These are phyloP conservation scores for Mamestra configurata DNA, from an alignment of 1,140 invertebrate genomes.

Conservation along the genomic window DNA sequence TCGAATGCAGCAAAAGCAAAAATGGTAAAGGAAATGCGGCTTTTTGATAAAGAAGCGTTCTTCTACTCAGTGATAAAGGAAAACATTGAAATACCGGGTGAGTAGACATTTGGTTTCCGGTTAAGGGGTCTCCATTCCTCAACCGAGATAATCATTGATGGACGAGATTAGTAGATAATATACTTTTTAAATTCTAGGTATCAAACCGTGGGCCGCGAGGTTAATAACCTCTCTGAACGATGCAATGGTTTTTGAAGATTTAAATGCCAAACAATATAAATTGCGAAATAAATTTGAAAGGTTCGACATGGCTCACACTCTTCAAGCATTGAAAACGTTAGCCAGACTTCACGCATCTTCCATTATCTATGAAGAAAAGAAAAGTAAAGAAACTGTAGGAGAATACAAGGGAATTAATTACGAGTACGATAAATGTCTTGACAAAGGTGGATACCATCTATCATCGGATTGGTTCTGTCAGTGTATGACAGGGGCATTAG, in stretches of 20 bases:
- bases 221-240: slow-evolving; percentile 68
- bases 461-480: slow-evolving; percentile 72
- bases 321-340: slow-evolving; percentile 75
- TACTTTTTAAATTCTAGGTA: slow-evolving; percentile 66
- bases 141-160: no score
- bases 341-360: slow-evolving; percentile 78
- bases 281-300: slow-evolving; percentile 70
- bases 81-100: slow-evolving; percentile 68
- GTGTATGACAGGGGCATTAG: slow-evolving; percentile 74
- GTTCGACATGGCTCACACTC: slow-evolving; percentile 74
- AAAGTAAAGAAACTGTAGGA: slow-evolving; percentile 58
- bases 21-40: slow-evolving; percentile 73
- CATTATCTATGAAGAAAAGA: slow-evolving; percentile 78
- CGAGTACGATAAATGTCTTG: slow-evolving; percentile 66
- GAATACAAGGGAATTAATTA: slow-evolving; percentile 66
- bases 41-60: slow-evolving; percentile 73
- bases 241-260: slow-evolving; percentile 79
- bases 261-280: slow-evolving; percentile 70
- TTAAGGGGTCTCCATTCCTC: background rate
- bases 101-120: slow-evolving; percentile 7
- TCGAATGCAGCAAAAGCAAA: slow-evolving; percentile 76
- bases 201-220: slow-evolving; percentile 74
- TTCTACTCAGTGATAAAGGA: slow-evolving; percentile 74
- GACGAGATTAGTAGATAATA: no score
- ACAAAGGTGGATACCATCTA: slow-evolving; percentile 68